Evolutionary conservation across 2,888 invertebrate species (phyloP), one percentile per base, ranked within the genome.

Genomic region (Synanthedon andrenaeformis): DNA sequence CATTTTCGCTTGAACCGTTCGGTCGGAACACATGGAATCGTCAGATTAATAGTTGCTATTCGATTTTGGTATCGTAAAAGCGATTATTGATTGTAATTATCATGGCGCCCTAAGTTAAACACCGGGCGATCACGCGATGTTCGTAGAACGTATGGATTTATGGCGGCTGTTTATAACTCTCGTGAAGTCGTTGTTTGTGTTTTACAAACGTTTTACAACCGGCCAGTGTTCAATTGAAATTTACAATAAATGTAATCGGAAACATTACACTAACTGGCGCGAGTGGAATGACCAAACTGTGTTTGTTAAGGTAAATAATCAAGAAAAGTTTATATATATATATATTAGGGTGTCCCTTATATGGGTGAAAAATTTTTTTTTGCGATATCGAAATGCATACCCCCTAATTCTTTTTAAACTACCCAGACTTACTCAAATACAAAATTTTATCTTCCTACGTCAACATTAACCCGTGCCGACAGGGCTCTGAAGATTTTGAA

Each of bases 61-160:
- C 70, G 59, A 66, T 76, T 72, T 72, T 74, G 76, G 66, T 64
- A 64, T 55, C 54, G 54, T 64, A 68, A 67, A 70, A 66, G 63
- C 65, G 69, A 74, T 82, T 82, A 83, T 84, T 84, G 82, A 84
- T 83, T 79, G 79, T 81, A 83, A 82, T 83, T 79, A 82, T 78
- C 73, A 79, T 79, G 76, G 77, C 74, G 74, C 73, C 69, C 72
- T 76, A 67, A 73, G 76, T 71, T 70, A 76, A 78, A 76, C 67
- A 75, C 72, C 61, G 69, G 57, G 62, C 67, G 70, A 70, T 77
- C 81, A 79, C 80, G 81, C 77, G 72, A 81, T 69, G 64, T 59
- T 58, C 59, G 59, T 59, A 63, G 57, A 61, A 58, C 63, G 60
- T 60, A 35, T 54, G 58, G 68, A 74, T 76, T 79, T 76, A 77